Conservation (phyloP, 2,797 vertebrate species). For the Aphelocoma californica region DNA sequence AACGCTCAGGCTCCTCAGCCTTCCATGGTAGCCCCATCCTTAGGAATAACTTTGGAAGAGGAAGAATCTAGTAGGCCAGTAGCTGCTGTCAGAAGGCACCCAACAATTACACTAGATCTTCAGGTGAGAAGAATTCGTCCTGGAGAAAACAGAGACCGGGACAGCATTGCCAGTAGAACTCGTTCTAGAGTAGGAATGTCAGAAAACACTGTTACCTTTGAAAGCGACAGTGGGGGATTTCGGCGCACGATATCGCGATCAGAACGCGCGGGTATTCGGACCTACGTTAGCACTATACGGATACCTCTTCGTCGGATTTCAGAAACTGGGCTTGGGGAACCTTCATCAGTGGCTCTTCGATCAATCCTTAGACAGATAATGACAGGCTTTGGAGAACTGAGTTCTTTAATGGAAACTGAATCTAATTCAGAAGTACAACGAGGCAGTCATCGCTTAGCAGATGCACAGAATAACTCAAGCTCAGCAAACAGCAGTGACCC, state of each 20-base stretch:
- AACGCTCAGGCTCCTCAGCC: constrained; percentile 60
- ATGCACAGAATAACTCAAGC: not conserved
- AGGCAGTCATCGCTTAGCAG: not conserved
- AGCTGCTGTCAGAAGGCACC: constrained; percentile 79
- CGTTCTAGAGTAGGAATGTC: constrained; percentile 87
- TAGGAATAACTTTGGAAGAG: constrained; percentile 79
- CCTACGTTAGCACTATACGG: constrained; percentile 91
- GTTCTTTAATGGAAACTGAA: constrained; percentile 92
- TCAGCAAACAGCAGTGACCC: not conserved
- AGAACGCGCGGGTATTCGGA: constrained; percentile 88
- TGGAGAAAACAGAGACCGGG: constrained; percentile 89
- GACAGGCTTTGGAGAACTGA: constrained; percentile 93
- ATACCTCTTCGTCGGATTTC: constrained; percentile 91
- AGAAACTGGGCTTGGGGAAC: constrained; percentile 88
- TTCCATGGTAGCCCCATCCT: constrained; percentile 71
- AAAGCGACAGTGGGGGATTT: constrained; percentile 91
- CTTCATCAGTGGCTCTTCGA: constrained; percentile 86
- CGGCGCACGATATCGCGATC: constrained; percentile 90
- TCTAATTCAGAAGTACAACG: constrained; percentile 82
- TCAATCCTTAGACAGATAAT: constrained; percentile 94
- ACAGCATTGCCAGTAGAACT: constrained; percentile 92
- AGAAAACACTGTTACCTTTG: constrained; percentile 89
- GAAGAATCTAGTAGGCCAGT: constrained; percentile 73
- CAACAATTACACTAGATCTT: constrained; percentile 91
- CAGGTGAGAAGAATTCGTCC: constrained; percentile 92